Percentiles rank a stretch among this genome's conserved stretches.
Conservation (phyloP, 2,797 vertebrate genomes). For the Tachyglossus aculeatus region DNA sequence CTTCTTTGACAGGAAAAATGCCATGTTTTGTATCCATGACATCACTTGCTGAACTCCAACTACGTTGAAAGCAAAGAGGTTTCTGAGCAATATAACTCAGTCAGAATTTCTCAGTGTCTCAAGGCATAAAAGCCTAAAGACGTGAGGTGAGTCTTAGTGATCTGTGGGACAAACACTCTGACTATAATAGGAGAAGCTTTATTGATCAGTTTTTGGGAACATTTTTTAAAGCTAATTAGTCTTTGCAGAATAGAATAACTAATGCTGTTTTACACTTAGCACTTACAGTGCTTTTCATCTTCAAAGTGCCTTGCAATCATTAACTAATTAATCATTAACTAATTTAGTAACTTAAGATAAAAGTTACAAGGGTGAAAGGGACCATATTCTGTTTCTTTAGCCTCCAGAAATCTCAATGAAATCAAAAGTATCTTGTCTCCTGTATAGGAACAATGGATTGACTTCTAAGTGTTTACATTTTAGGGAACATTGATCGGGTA, state of each 20-base stretch:
- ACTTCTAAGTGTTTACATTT: neutral
- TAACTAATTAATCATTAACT: slow-evolving; percentile 68
- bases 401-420: neutral
- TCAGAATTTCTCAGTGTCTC: slow-evolving; percentile 8
- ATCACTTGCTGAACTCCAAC: slow-evolving; percentile 8
- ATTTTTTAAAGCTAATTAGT: slow-evolving; percentile 31
- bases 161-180: neutral
- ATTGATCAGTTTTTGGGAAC: slow-evolving; percentile 44
- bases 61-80: slow-evolving; percentile 29
- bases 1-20: slow-evolving; percentile 30
- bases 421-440: neutral
- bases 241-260: slow-evolving; percentile 32
- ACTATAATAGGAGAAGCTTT: neutral
- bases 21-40: slow-evolving; percentile 22
- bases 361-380: slow-evolving; percentile 38
- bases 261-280: slow-evolving; percentile 59
- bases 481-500: neutral
- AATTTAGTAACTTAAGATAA: slow-evolving; percentile 52
- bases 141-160: neutral
- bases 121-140: slow-evolving; percentile 17
- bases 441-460: neutral
- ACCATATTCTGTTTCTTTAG: neutral
- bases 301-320: slow-evolving; percentile 64
- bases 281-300: slow-evolving; percentile 46
- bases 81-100: slow-evolving; percentile 40